phyloP scores from a whole-genome alignment of 2,113 vertebrate species.

The Mastomys natalensis region DNA sequence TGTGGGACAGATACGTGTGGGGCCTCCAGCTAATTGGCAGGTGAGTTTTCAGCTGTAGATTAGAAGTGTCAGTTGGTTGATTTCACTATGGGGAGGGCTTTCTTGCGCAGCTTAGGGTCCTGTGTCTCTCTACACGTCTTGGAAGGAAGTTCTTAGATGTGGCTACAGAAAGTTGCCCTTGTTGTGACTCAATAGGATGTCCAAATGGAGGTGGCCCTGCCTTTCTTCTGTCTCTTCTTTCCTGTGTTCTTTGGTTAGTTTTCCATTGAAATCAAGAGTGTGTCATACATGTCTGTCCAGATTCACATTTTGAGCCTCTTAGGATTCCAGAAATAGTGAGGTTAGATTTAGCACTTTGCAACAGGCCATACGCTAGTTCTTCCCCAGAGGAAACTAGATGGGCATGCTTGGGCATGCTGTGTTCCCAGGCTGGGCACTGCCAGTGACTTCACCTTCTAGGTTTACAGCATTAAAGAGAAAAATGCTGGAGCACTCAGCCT shows the following conservation, averaged over 20 bases:
- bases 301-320: background rate
- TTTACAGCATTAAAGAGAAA: background rate
- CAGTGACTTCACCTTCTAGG: background rate
- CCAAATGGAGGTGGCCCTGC: background rate
- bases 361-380: too few relatives aligned
- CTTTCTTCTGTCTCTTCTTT: conserved; percentile 2
- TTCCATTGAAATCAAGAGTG: background rate
- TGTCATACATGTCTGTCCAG: background rate
- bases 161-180: background rate
- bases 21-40: background rate
- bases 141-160: background rate
- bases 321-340: background rate
- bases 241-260: background rate
- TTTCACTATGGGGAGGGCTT: background rate
- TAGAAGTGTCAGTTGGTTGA: fast-evolving
- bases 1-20: background rate
- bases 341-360: background rate
- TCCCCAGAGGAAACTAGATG: background rate
- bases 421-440: background rate
- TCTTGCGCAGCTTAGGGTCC: background rate
- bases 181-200: background rate
- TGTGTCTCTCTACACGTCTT: background rate
- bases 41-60: background rate
- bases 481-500: background rate
- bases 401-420: background rate